Evolutionary conservation across 92 coral and sea anemone genomes (phyloP).

Genomic region (Phymanthus crucifer): DNA sequence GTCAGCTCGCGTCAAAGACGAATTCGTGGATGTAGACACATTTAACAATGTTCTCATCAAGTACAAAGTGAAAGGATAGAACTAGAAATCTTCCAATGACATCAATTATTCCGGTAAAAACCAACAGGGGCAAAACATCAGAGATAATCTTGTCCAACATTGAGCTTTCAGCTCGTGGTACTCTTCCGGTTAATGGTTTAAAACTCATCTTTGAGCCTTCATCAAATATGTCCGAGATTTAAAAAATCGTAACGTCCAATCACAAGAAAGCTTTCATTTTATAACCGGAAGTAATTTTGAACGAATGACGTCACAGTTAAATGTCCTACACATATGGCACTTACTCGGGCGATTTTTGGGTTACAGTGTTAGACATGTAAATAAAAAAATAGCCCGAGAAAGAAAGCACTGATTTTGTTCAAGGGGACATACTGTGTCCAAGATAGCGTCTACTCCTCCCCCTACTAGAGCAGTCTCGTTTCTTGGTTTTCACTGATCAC

Average conservation of each 20-base stretch:
- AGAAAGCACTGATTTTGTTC: background rate
- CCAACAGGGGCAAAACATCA: background rate
- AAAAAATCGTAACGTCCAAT: no score
- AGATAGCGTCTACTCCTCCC: no score
- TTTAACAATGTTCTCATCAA: constrained; percentile 50
- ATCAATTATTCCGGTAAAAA: background rate
- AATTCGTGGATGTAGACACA: constrained; percentile 41
- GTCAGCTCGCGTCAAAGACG: constrained; percentile 30
- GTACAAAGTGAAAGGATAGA: constrained; percentile 19
- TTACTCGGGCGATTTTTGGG: background rate
- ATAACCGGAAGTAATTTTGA: no score
- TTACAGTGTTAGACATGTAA: background rate
- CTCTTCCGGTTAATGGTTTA: no score
- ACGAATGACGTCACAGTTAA: no score
- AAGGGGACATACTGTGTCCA: background rate
- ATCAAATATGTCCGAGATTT: no score
- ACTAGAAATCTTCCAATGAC: background rate
- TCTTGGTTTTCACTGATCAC: no score
- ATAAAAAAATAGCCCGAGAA: background rate
- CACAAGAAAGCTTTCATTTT: no score
- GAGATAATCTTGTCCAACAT: background rate
- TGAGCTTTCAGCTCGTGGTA: no score
- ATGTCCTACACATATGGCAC: background rate
- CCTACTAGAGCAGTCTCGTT: no score
- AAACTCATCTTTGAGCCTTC: no score